phyloP scores from a whole-genome alignment of 1,140 invertebrate species.

The Drosophila sproati region DNA sequence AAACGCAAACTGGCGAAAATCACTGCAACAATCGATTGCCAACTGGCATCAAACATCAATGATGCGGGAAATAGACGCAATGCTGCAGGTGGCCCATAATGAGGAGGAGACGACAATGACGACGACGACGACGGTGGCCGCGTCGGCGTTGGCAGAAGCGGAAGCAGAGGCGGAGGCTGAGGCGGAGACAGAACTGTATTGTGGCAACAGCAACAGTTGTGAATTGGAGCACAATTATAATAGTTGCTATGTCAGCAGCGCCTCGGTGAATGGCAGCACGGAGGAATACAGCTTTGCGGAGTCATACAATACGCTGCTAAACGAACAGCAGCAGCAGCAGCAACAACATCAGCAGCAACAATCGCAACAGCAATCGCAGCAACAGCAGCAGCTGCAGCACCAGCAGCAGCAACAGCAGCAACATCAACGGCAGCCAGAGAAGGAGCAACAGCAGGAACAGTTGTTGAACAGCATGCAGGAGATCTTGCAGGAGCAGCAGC shows the following conservation, averaged over 20 bases:
- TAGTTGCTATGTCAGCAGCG: conserved; percentile 33
- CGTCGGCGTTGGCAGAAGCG: neutral
- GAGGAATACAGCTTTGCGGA: conserved; percentile 76
- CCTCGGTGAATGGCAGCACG: neutral
- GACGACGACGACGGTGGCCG: no score
- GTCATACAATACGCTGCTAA: conserved; percentile 76
- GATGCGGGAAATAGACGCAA: conserved; percentile 4
- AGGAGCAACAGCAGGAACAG: conserved; percentile 27
- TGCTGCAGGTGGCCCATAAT: neutral
- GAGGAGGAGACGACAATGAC: neutral
- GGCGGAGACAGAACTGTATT: conserved; percentile 23
- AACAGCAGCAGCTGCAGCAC: conserved; percentile 4
- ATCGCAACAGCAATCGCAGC: conserved; percentile 21
- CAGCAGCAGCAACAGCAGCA: conserved; percentile 34
- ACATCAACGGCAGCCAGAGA: conserved; percentile 39
- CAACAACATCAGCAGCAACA: conserved; percentile 27
- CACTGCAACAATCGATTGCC: conserved; percentile 23
- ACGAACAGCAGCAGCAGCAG: conserved; percentile 44
- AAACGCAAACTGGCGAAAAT: conserved; percentile 60
- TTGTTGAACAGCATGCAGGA: conserved; percentile 61
- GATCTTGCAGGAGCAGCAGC: conserved; percentile 77
- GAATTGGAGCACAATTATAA: conserved; percentile 52
- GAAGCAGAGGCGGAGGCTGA: neutral
- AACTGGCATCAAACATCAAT: conserved; percentile 20
- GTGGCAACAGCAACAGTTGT: neutral